Percentiles rank a stretch among this genome's conserved stretches.
phyloP scores from a whole-genome alignment of 1,140 invertebrate species.

The Trachymyrmex cornetzi region DNA sequence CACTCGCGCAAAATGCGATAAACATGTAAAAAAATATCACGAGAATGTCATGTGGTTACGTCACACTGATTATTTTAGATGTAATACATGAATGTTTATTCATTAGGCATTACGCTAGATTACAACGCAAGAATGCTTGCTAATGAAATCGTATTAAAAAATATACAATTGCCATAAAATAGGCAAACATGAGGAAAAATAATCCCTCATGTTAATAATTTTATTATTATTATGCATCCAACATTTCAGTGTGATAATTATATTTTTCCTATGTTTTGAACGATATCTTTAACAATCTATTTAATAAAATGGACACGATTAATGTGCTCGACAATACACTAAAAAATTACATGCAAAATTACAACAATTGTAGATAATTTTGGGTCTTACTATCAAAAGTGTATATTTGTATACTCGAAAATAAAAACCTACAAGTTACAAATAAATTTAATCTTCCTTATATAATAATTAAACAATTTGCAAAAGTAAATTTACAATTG shows the following conservation, averaged over 20 bases:
- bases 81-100: slow-evolving; percentile 45
- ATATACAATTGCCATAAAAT: background rate
- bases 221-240: background rate
- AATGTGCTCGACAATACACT: background rate
- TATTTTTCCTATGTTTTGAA: background rate
- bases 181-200: background rate
- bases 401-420: too few species aligned
- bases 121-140: background rate
- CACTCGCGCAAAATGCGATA: slow-evolving; percentile 23
- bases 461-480: too few species aligned
- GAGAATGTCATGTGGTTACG: slow-evolving; percentile 1
- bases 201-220: slow-evolving; percentile 16
- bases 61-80: slow-evolving; percentile 45
- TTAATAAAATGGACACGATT: background rate
- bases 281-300: background rate
- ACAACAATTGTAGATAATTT: too few species aligned
- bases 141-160: background rate
- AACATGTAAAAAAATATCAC: slow-evolving; percentile 29
- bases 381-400: too few species aligned
- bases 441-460: too few species aligned
- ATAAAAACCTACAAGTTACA: too few species aligned
- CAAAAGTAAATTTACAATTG: too few species aligned
- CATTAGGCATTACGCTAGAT: slow-evolving; percentile 22
- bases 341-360: too few species aligned
- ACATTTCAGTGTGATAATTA: background rate